Evolutionary conservation across 1,140 invertebrate genomes (phyloP), one percentile per base, ranked within the genome.

Genomic region (Popillia japonica): DNA sequence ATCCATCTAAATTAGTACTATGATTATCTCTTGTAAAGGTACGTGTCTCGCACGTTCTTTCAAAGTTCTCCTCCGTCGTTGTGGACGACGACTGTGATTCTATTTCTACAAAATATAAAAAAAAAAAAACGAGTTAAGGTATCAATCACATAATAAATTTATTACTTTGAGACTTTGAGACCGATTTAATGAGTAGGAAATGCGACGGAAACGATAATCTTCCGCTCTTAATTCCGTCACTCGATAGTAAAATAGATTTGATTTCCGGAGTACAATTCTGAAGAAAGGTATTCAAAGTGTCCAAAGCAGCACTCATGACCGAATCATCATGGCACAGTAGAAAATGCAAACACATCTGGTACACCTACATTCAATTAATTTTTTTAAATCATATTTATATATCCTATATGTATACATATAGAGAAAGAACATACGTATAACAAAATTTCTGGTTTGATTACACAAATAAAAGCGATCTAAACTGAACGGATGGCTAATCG

Each of bases 301-400:
- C 96, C 80, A 97, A 88, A 20, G 94, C 90, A 7, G 94, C 90
- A 80, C 95, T 96, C 75, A 96, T 90, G n/a, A 96, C 90, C 87
- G 96, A 96, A 85, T 96, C 95, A 86, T 96, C 94, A 2, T 87
- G 86, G 83, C 92, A 91, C 22, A 86, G 88, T 75, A 91, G 89
- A 85, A 93, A 94, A 83, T 93, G 88, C 20, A 97, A 83, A 83
- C 94, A 93, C n/a, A 96, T 86, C 85, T 96, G 93, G 86, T 96
- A 96, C 17, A 97, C 89, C 92, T 96, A 87, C 27, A 34, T 34
- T 34, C 4, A 34, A 34, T n/a, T n/a, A n/a, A n/a, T n/a, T n/a
- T n/a, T n/a, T n/a, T n/a, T n/a, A n/a, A n/a, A n/a, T n/a, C n/a
- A n/a, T n/a, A n/a, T n/a, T n/a, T n/a, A n/a, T n/a, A n/a, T n/a